A percentile compares a stretch with the other conserved stretches of the same genome.
Conservation (phyloP, 2,797 vertebrate genomes). For the Siniperca undulata region DNA sequence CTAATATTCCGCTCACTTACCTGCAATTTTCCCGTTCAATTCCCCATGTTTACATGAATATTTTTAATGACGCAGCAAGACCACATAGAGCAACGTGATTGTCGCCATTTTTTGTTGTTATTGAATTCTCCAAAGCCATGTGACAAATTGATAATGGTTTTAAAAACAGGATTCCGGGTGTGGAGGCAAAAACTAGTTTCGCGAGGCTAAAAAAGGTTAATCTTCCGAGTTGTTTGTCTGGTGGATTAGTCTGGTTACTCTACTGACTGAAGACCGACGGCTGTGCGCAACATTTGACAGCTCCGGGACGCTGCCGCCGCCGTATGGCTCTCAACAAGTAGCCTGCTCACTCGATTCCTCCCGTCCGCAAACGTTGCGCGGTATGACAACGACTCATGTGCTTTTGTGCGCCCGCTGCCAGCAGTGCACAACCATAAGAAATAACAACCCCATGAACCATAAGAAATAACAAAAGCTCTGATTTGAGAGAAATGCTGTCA, state of each 20-base stretch:
- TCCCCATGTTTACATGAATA: conserved; percentile 87
- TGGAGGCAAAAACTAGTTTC: conserved; percentile 54
- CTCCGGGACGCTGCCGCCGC: conserved; percentile 78
- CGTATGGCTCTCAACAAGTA: conserved; percentile 80
- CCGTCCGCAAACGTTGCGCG: conserved; percentile 71
- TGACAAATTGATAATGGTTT: conserved; percentile 86
- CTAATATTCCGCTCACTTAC: conserved; percentile 71
- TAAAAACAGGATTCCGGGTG: conserved; percentile 86
- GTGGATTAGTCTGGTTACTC: conserved; percentile 73
- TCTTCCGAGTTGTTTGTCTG: conserved; percentile 70
- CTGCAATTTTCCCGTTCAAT: conserved; percentile 72
- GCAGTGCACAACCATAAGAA: neutral
- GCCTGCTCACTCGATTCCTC: conserved; percentile 55
- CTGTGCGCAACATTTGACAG: conserved; percentile 81
- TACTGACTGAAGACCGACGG: conserved; percentile 63
- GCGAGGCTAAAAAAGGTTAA: conserved; percentile 55
- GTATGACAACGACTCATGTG: conserved; percentile 63
- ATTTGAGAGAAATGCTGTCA: conserved; percentile 53
- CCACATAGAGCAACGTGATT: conserved; percentile 92
- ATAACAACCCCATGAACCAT: neutral
- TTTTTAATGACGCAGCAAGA: conserved; percentile 95
- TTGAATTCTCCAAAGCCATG: conserved; percentile 93
- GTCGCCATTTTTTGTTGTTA: conserved; percentile 99
- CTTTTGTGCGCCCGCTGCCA: conserved; percentile 53
- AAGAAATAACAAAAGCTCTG: conserved; percentile 4